Evolutionary conservation across 2,888 invertebrate species (phyloP), one percentile per base, ranked within the genome.

Genomic region (Smittia sp.): DNA sequence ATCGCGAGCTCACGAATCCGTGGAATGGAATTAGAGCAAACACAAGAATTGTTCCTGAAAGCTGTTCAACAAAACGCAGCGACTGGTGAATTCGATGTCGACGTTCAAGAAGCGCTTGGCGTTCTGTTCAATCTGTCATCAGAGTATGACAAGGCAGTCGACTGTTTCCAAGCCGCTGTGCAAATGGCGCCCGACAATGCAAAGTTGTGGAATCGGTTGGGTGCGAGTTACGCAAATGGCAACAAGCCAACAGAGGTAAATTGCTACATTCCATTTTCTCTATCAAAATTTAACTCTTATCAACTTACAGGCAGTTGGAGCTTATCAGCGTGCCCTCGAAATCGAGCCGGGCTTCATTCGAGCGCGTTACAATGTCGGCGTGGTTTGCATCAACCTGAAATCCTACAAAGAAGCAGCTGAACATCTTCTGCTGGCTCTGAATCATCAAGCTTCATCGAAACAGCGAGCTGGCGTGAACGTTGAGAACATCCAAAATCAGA

Each of bases 171-270:
- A 78, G 88, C 96, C 52, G 98, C 98, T 0, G 83, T 99, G 13
- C 90, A 91, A 82, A 90, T 91, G 13, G 86, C 88, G 78, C 82
- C 81, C 75, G 81, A 85, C 63, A 96, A 98, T 86, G 92, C 96
- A 4, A 89, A 94, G 79, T 82, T 97, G 70, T 99, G 98, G 98
- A 99, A 99, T 82, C 90, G 96, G 77, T 85, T 99, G 32, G 99
- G 99, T 72, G 99, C 99, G 38, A 96, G 98, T 63, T 83, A 98
- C 78, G 99, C 99, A 13, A 99, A 99, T 81, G 95, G 97, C 76
- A 92, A 92, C 72, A 89, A 90, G 76, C 93, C 97, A 39, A 97
- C 96, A 79, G 96, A 98, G 84, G 58, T 58, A 58, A 58, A 58
- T 58, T 20, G 22, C 1, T 4, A 58, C n/a, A 58, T 58, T 22